Conservation (phyloP, 2,888 invertebrate species). For the Trichopoda pennipes region DNA sequence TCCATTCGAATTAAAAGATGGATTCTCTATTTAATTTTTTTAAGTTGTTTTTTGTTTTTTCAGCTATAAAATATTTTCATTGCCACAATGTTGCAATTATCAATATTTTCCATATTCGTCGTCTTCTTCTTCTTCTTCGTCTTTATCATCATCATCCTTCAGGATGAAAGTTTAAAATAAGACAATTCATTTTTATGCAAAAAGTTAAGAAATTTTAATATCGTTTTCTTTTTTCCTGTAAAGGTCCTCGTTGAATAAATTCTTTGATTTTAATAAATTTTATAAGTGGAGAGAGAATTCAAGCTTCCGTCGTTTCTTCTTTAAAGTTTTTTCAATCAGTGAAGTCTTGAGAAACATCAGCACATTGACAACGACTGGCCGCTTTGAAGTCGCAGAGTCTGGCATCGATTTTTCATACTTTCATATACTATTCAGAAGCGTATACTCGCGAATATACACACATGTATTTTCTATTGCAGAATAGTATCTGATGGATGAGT, state of each 20-base stretch:
- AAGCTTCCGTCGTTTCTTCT: background rate
- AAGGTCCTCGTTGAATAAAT: background rate
- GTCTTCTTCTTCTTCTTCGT: too few species aligned
- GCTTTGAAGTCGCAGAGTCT: conserved; percentile 70
- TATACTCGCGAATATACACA: conserved; percentile 1
- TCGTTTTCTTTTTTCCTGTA: conserved; percentile 21
- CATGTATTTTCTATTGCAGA: conserved; percentile 33
- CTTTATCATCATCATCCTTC: background rate
- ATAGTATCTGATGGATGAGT: conserved; percentile 62
- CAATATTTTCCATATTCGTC: too few species aligned
- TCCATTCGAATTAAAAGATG: conserved; percentile 41
- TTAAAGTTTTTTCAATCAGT: conserved; percentile 26
- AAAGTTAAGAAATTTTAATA: conserved; percentile 14
- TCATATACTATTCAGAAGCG: conserved; percentile 1
- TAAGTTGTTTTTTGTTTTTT: background rate
- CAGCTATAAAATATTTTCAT: conserved; percentile 17
- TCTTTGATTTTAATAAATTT: background rate
- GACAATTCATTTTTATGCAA: conserved; percentile 18
- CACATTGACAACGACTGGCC: conserved; percentile 51
- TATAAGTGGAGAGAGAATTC: background rate
- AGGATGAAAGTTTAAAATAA: conserved; percentile 1
- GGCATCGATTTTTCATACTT: conserved; percentile 72
- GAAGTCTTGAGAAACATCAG: conserved; percentile 29
- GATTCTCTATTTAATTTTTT: conserved; percentile 7
- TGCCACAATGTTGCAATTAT: background rate